Evolutionary conservation across 2,797 vertebrate species (phyloP).

Genomic region (Esox masquinongy): DNA sequence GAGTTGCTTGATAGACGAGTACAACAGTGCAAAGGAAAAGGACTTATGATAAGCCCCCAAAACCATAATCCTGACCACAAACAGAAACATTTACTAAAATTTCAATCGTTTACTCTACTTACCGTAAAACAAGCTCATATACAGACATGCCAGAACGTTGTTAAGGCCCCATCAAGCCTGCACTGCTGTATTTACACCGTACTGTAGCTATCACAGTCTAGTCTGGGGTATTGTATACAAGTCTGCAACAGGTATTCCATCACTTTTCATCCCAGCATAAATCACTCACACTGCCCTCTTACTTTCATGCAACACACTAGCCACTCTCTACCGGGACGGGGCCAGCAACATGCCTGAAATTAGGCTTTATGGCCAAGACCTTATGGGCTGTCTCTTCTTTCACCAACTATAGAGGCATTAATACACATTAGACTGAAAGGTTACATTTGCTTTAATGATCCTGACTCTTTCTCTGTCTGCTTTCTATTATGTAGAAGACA

Average conservation of each 20-base stretch:
- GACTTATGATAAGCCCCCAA: too few relatives aligned
- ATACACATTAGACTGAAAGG: conserved; percentile 64
- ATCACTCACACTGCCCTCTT: background rate
- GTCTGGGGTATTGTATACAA: too few relatives aligned
- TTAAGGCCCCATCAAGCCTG: too few relatives aligned
- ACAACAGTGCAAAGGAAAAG: too few relatives aligned
- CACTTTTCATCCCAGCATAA: too few relatives aligned
- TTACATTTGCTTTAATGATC: conserved; percentile 52
- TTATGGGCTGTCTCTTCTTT: conserved; percentile 50
- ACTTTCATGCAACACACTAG: background rate
- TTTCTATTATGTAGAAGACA: conserved; percentile 17
- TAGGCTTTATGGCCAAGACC: conserved; percentile 27
- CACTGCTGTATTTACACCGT: too few relatives aligned
- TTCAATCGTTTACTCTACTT: background rate
- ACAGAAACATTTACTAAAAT: conserved; percentile 30
- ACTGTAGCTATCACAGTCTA: too few relatives aligned
- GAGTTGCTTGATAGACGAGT: too few relatives aligned
- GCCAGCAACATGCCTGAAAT: conserved; percentile 14
- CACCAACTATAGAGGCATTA: conserved; percentile 37
- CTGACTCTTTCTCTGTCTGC: conserved; percentile 14
- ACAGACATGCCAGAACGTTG: too few relatives aligned
- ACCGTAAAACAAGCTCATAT: too few relatives aligned
- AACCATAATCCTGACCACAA: background rate
- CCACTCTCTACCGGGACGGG: conserved; percentile 41
- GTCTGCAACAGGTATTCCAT: too few relatives aligned